These are phyloP conservation scores for Rhagonycha fulva DNA, from an alignment of 2,888 invertebrate genomes.

Conservation along the genomic window DNA sequence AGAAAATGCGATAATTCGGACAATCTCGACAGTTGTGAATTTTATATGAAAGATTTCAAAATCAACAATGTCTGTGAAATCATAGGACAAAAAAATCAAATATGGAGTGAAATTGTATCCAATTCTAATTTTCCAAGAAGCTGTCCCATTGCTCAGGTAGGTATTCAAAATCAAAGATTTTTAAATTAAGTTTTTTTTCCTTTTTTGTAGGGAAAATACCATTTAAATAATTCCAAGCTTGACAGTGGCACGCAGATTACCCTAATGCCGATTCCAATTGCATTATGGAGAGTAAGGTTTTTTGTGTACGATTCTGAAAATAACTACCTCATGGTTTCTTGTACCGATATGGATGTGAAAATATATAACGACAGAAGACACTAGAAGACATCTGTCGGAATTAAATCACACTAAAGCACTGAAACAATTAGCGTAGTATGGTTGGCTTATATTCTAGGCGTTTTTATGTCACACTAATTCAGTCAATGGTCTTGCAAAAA, in stretches of 20 bases:
- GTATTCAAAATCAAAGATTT: neutral
- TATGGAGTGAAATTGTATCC: neutral
- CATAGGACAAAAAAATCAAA: neutral
- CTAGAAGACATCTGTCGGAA: too few species aligned
- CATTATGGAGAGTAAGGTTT: neutral
- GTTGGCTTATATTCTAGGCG: too few species aligned
- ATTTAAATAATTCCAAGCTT: neutral
- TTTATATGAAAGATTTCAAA: neutral
- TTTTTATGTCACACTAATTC: too few species aligned
- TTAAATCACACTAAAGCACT: too few species aligned
- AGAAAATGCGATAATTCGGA: neutral
- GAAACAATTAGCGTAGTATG: too few species aligned
- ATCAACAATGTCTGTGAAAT: neutral
- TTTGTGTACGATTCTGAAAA: neutral
- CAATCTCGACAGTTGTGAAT: neutral
- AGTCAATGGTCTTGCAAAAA: too few species aligned
- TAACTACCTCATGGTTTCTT: neutral
- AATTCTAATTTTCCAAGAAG: neutral
- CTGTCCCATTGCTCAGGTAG: neutral
- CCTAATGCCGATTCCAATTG: neutral
- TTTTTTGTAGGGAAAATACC: neutral
- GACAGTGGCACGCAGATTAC: fast-evolving
- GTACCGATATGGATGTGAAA: neutral
- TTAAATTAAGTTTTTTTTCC: neutral
- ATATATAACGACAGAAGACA: neutral